Evolutionary conservation across 2,113 vertebrate species (phyloP).

Genomic region (Sinocyclocheilus rhinocerous): DNA sequence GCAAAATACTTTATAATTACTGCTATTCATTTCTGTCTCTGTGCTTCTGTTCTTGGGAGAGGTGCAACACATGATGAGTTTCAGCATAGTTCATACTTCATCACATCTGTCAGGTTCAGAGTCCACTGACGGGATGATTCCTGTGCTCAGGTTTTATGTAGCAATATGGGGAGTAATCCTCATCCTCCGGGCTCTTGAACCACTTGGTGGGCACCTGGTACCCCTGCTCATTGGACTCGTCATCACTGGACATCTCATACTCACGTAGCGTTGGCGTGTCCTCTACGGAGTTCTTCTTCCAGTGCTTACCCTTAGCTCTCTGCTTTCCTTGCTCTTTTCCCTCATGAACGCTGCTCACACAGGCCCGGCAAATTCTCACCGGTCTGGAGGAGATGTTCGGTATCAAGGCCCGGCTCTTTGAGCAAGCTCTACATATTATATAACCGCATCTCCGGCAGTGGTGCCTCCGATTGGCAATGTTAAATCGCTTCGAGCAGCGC

Average conservation of each 20-base stretch:
- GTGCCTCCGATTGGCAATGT: conserved; percentile 80
- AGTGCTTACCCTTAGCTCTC: neutral
- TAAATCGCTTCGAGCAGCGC: conserved; percentile 86
- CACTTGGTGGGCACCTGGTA: conserved; percentile 67
- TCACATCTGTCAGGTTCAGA: neutral
- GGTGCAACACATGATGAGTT: neutral
- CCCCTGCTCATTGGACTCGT: conserved; percentile 70
- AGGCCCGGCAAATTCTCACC: conserved; percentile 80
- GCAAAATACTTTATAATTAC: conserved; percentile 8
- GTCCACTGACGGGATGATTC: neutral
- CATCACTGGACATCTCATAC: conserved; percentile 73
- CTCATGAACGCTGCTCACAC: conserved; percentile 74
- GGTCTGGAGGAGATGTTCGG: conserved; percentile 80
- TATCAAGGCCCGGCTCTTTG: conserved; percentile 79
- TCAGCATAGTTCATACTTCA: neutral
- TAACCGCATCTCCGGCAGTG: conserved; percentile 91
- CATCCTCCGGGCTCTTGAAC: conserved; percentile 53
- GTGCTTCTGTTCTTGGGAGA: neutral
- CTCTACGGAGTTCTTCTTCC: conserved; percentile 29
- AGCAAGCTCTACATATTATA: conserved; percentile 85
- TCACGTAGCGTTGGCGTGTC: conserved; percentile 21
- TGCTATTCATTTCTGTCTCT: neutral
- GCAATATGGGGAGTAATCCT: conserved; percentile 48
- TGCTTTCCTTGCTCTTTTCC: neutral
- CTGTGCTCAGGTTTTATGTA: conserved; percentile 53